Conservation (phyloP, 1,140 invertebrate genomes). For the Goniozus legneri region DNA sequence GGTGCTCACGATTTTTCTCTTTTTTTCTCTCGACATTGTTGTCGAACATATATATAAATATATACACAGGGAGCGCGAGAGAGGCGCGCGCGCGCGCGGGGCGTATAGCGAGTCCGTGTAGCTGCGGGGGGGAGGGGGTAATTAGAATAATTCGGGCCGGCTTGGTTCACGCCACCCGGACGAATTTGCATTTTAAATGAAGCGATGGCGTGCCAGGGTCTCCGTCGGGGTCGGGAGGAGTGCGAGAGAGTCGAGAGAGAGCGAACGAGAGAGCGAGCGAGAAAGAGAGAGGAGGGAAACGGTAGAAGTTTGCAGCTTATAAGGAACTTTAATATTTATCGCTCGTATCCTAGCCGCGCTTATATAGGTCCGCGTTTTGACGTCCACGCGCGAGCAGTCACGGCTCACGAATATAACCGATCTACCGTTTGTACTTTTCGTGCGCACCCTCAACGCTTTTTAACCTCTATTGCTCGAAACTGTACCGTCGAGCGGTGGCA, state of each 20-base stretch:
- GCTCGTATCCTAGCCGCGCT: conserved; percentile 29
- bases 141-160: conserved; percentile 54
- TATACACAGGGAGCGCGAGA: too few species aligned
- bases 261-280: neutral
- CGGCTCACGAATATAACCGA: neutral
- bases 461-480: too few species aligned
- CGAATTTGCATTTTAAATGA: conserved; percentile 57
- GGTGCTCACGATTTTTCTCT: too few species aligned
- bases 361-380: neutral
- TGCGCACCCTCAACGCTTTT: too few species aligned
- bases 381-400: neutral
- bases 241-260: conserved; percentile 8
- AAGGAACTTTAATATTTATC: conserved; percentile 51
- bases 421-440: too few species aligned
- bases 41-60: too few species aligned
- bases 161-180: conserved; percentile 46
- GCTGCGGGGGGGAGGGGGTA: conserved; percentile 32
- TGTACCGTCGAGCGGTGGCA: too few species aligned
- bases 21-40: too few species aligned
- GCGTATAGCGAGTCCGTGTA: too few species aligned
- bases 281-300: conserved; percentile 4
- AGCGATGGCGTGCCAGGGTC: conserved; percentile 48
- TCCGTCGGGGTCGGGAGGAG: conserved; percentile 20
- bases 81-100: too few species aligned
- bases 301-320: conserved; percentile 47